Conservation (phyloP, 1,140 invertebrate species). For the Rhopalosiphum padi region DNA sequence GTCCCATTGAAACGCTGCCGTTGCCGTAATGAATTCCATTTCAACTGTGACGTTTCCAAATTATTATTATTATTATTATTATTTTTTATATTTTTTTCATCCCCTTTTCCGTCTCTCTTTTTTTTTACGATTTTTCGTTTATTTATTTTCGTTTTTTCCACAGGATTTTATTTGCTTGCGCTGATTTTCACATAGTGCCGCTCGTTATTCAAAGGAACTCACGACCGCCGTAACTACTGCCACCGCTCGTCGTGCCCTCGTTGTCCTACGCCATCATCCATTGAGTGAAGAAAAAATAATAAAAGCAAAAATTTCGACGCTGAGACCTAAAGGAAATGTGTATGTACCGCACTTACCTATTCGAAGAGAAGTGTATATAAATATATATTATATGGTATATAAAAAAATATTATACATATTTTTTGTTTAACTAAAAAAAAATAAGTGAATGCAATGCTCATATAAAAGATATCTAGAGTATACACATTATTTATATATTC, state of each 20-base stretch:
- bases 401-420: slow-evolving; percentile 6
- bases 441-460: background rate
- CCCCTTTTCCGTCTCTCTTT: no score
- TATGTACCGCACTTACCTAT: background rate
- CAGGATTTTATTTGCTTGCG: background rate
- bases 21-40: slow-evolving; percentile 18
- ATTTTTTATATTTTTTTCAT: slow-evolving; percentile 4
- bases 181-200: background rate
- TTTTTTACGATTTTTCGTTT: background rate
- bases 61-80: slow-evolving; percentile 32
- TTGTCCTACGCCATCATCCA: background rate
- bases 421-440: slow-evolving; percentile 17
- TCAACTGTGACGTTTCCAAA: background rate
- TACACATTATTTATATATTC: background rate
- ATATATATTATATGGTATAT: background rate
- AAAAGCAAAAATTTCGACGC: background rate
- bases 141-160: background rate
- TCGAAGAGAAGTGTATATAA: background rate
- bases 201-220: slow-evolving; percentile 35
- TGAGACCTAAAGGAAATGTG: background rate
- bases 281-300: background rate
- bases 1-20: background rate
- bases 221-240: background rate
- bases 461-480: background rate
- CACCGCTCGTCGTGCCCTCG: background rate